Base-by-base conservation (phyloP, 1,140 invertebrate genomes). In the Ylistrum balloti region DNA sequence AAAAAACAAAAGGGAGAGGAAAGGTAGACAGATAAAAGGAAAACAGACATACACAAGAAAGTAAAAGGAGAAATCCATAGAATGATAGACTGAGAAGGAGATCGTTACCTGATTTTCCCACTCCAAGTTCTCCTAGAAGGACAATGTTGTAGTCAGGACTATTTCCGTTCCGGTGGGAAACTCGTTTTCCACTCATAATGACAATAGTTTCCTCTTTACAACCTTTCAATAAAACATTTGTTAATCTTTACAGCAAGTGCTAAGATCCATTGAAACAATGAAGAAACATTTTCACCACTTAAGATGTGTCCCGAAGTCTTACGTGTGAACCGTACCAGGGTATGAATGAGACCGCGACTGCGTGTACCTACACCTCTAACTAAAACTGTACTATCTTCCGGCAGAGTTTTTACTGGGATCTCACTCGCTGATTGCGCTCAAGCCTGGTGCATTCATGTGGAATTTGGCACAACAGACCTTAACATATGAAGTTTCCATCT, bases 21-120 rank as follows among this genome's bases (percentile, higher is more conserved):
- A n/a, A 38, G 35, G 13, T 38, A 38, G 35, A 38, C 5, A 38
- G 35, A 38, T 7, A 38, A 38, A 7, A 38, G 13, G 5, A 38
- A 13, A 38, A 38, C 13, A 38, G 13, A 38, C 13, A 38, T n/a
- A n/a, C 5, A 38, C 35, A 38, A 38, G 35, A 38, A 13, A 38
- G 35, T 38, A 5, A 38, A 5, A 38, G 13, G 13, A 38, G 5
- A 38, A 7, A 38, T 38, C 35, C 5, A 38, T 38, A 38, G n/a
- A 38, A 38, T 38, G 13, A 5, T 38, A 38, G 5, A 38, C 22
- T 48, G 15, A 9, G 13, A 48, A 48, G 15, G 11, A 48, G n/a
- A n/a, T n/a, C 10, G 92, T 90, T 88, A 96, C 95, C 95, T 91
- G 95, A 96, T 93, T 96, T 96, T n/a, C 96, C 96, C 10, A 94